Base-by-base conservation (phyloP, 2,113 vertebrate genomes). In the Zingel zingel region DNA sequence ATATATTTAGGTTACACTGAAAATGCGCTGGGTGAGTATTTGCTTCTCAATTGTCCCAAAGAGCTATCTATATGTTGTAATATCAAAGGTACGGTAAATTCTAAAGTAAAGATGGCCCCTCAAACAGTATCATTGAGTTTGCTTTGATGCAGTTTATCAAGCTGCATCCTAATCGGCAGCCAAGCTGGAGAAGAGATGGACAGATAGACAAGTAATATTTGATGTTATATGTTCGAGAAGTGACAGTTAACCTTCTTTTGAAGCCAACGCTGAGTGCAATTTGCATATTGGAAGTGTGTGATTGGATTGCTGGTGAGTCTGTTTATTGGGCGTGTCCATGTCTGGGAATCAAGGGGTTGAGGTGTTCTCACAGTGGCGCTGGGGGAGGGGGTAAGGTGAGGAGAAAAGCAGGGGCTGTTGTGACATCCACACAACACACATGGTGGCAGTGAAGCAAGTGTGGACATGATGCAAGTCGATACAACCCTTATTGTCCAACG, bases 261-360 rank as follows among this genome's bases (percentile, higher is more conserved):
- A 59, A 77, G 64, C 25, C 11, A 82, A 81, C 25, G 50, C 45
- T 30, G 43, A 65, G 19, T 47, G 7, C 27, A 6, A 83, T 88
- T 90, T 89, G 65, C 83, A 89, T 87, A 25, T 13, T n/a, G 58
- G 74, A 75, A 67, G 47, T 0, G 47, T 66, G 57, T 16, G 47
- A 70, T 90, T 33, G 67, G 84, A 94, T 94, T 92, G 87, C 89
- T 25, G 81, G 78, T 45, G 18, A 76, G 81, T n/a, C 63, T 77
- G 71, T 56, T 25, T 19, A 30, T 45, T 77, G 88, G 87, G 88
- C 77, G 86, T 88, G 91, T 79, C 30, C 50, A n/a, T 2, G 86
- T 93, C 91, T 96, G 95, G 94, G 95, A 95, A 95, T 94, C 88
- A 90, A 87, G 87, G 90, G 89, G 83, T 71, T 70, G 93, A 89